These are phyloP conservation scores for Oophaga pumilio DNA, from an alignment of 2,113 vertebrate genomes.

Conservation along the genomic window DNA sequence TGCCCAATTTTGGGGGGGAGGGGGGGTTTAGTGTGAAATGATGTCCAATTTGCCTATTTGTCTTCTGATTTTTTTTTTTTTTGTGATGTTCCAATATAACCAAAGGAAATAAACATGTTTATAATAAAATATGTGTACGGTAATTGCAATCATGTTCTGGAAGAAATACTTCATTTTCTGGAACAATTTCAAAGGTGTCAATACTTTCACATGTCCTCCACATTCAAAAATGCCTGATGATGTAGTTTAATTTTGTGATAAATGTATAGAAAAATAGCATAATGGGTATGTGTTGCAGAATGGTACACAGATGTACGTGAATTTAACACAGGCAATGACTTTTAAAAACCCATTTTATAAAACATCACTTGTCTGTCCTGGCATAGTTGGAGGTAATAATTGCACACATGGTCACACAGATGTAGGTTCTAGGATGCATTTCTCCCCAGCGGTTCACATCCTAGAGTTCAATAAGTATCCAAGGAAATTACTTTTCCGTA, in stretches of 20 bases:
- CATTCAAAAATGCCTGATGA: not conserved
- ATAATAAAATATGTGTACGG: too few species aligned
- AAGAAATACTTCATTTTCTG: too few species aligned
- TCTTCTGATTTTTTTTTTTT: too few species aligned
- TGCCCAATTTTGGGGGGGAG: too few species aligned
- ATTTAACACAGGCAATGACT: not conserved
- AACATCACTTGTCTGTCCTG: not conserved
- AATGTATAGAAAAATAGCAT: not conserved
- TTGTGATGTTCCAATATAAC: too few species aligned
- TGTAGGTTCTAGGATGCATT: not conserved
- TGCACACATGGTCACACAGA: not conserved
- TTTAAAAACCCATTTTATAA: not conserved
- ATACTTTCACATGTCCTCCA: not conserved
- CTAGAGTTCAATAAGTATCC: not conserved
- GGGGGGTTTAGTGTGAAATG: too few species aligned
- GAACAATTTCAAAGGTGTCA: too few species aligned
- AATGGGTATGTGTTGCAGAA: too few species aligned
- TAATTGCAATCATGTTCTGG: too few species aligned
- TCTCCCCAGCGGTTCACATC: not conserved
- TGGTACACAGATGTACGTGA: not conserved
- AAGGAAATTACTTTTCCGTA: not conserved
- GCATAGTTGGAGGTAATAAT: not conserved
- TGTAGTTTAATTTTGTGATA: not conserved
- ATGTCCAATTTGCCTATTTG: too few species aligned
- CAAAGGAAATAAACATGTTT: too few species aligned